Conservation (phyloP, 2,113 vertebrate genomes). For the Burhinus bistriatus region DNA sequence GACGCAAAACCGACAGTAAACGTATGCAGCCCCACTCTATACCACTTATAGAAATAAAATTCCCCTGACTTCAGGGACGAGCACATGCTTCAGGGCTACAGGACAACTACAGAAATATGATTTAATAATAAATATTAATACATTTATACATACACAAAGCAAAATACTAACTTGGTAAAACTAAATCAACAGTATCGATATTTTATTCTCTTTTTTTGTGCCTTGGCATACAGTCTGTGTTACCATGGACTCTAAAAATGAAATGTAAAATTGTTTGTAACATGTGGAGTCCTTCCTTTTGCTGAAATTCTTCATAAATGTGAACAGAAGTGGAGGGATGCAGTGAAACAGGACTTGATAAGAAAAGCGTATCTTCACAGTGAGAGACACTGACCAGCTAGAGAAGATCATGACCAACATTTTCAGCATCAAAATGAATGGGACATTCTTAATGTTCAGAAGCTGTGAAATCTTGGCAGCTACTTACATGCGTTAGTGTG, state of each 20-base stretch:
- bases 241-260: not conserved
- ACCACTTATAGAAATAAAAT: not conserved
- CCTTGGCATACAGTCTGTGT: not conserved
- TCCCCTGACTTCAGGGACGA: not conserved
- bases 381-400: not conserved
- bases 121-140: not conserved
- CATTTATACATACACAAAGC: not conserved
- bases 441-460: not conserved
- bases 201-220: not conserved
- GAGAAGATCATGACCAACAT: not conserved
- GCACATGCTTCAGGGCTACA: not conserved
- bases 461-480: not conserved
- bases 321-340: not conserved
- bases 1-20: not conserved
- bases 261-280: not conserved
- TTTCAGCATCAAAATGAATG: not conserved
- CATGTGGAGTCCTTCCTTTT: not conserved
- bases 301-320: not conserved
- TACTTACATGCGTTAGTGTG: not conserved
- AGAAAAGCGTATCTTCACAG: not conserved
- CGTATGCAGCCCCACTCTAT: not conserved
- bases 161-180: not conserved
- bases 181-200: conserved; percentile 7
- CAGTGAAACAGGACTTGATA: not conserved
- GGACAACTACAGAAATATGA: conserved; percentile 1